A percentile compares a stretch with the other conserved stretches of the same genome.
Evolutionary conservation across 2,113 vertebrate genomes (phyloP).

Genomic region (Polypterus senegalus): DNA sequence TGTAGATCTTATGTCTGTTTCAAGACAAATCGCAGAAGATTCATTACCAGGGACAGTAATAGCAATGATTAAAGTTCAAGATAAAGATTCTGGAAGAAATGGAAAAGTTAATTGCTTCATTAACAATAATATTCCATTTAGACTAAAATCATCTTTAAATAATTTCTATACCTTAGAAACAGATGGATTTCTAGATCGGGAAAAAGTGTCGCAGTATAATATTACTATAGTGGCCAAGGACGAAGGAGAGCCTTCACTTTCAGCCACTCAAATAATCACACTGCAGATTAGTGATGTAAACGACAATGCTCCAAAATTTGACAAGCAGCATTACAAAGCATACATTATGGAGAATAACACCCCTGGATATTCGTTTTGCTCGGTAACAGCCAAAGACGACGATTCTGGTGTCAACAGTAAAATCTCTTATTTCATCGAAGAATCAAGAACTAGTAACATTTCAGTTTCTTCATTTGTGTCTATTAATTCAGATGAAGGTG

Average conservation of each 20-base stretch:
- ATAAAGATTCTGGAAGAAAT: conserved; percentile 41
- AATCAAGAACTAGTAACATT: background rate
- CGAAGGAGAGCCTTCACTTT: conserved; percentile 30
- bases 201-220: conserved; percentile 37
- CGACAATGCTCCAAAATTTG: conserved; percentile 18
- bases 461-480: background rate
- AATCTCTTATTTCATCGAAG: conserved; percentile 21
- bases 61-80: conserved; percentile 41
- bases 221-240: conserved; percentile 38
- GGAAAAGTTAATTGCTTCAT: conserved; percentile 38
- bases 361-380: conserved; percentile 26
- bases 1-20: conserved; percentile 45
- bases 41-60: conserved; percentile 37
- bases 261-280: conserved; percentile 20
- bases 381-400: conserved; percentile 22
- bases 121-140: conserved; percentile 36
- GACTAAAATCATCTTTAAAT: conserved; percentile 37
- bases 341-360: conserved; percentile 29
- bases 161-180: conserved; percentile 42
- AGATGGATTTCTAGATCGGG: conserved; percentile 34
- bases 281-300: conserved; percentile 4
- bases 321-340: conserved; percentile 8
- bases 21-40: conserved; percentile 35
- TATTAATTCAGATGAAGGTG: conserved; percentile 2
- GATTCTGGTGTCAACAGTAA: conserved; percentile 28